Conservation (phyloP, 2,797 vertebrate species). For the Acrocephalus scirpaceus region DNA sequence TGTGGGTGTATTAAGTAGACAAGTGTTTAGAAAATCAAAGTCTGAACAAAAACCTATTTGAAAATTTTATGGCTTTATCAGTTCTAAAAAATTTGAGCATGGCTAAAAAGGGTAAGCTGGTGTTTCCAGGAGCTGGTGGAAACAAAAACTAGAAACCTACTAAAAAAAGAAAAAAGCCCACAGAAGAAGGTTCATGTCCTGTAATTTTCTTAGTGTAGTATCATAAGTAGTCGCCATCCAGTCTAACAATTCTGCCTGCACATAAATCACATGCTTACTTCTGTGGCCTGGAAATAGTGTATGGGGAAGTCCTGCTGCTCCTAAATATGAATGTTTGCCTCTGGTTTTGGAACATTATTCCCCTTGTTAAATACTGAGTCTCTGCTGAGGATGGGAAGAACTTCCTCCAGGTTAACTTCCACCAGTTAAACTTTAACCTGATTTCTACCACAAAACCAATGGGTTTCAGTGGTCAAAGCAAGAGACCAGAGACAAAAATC, state of each 20-base stretch:
- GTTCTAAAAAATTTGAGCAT: neutral
- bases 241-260: neutral
- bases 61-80: neutral
- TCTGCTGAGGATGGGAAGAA: neutral
- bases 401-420: neutral
- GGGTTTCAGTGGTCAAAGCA: neutral
- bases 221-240: neutral
- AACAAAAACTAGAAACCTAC: neutral
- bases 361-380: rapidly evolving
- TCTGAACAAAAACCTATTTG: neutral
- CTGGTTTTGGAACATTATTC: neutral
- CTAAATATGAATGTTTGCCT: neutral
- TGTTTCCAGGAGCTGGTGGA: neutral
- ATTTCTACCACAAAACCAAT: neutral
- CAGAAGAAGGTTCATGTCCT: neutral
- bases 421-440: neutral
- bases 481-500: neutral
- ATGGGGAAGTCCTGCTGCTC: neutral
- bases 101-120: neutral
- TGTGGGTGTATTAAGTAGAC: neutral
- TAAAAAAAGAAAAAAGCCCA: neutral
- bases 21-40: neutral
- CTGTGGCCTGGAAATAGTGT: neutral
- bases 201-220: neutral
- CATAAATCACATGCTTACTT: neutral